These are phyloP conservation scores for Caenorhabditis uteleia DNA, from an alignment of 2,888 invertebrate genomes.

Conservation along the genomic window DNA sequence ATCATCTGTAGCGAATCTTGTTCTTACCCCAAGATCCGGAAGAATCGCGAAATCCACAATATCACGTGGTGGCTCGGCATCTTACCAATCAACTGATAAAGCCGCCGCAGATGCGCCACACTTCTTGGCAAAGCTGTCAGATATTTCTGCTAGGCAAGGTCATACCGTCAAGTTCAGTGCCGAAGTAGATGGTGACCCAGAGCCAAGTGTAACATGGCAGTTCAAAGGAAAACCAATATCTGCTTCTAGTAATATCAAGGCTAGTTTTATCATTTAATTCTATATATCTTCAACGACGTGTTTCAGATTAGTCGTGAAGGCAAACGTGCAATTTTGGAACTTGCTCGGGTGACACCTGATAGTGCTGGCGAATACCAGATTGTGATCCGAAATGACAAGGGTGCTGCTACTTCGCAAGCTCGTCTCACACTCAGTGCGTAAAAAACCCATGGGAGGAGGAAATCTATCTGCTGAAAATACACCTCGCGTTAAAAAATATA, in stretches of 20 bases:
- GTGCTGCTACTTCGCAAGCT: conserved; percentile 65
- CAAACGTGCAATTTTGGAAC: conserved; percentile 61
- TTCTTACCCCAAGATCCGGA: conserved; percentile 55
- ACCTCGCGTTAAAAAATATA: neutral
- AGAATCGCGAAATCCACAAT: conserved; percentile 53
- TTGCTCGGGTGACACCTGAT: conserved; percentile 59
- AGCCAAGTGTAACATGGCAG: conserved; percentile 65
- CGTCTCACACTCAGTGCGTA: conserved; percentile 61
- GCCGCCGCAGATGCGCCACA: conserved; percentile 60
- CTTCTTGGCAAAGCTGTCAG: conserved; percentile 60
- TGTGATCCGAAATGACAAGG: conserved; percentile 61
- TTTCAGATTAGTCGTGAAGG: conserved; percentile 62
- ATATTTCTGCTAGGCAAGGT: conserved; percentile 63
- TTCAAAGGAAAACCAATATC: conserved; percentile 62
- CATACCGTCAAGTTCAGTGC: conserved; percentile 65
- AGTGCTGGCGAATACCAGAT: conserved; percentile 65
- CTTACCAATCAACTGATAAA: conserved; percentile 19
- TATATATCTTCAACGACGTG: too few relatives aligned
- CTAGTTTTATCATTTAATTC: conserved; percentile 9
- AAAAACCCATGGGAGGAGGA: neutral
- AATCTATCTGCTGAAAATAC: conserved; percentile 3
- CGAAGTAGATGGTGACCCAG: conserved; percentile 65
- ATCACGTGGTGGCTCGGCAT: conserved; percentile 44
- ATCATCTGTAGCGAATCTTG: conserved; percentile 70
- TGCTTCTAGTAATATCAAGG: conserved; percentile 51